Evolutionary conservation across 2,888 invertebrate species (phyloP).

Genomic region (Drosophila neotestacea): DNA sequence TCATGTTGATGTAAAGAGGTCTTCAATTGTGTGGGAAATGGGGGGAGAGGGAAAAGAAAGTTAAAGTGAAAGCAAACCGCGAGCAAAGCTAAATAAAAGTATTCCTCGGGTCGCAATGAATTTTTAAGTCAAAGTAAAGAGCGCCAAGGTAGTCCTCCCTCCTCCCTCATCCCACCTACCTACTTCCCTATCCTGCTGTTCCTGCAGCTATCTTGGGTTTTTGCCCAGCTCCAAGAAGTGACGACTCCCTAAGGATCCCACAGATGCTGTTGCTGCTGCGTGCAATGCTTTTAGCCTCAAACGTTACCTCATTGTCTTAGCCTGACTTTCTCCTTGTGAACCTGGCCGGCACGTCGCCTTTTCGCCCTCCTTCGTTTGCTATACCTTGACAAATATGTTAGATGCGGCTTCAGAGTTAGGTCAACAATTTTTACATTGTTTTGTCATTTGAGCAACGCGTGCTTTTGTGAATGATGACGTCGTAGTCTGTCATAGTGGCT

Average conservation of each 20-base stretch:
- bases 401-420: slow-evolving; percentile 50
- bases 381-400: slow-evolving; percentile 9
- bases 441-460: slow-evolving; percentile 57
- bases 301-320: slow-evolving; percentile 68
- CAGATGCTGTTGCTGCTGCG: slow-evolving; percentile 32
- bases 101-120: slow-evolving; percentile 75
- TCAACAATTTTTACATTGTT: slow-evolving; percentile 70
- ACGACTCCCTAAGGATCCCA: slow-evolving; percentile 67
- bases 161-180: background rate
- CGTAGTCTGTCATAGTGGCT: slow-evolving; percentile 20
- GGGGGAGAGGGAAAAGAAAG: slow-evolving; percentile 11
- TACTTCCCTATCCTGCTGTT: background rate
- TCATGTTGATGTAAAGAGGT: slow-evolving; percentile 42
- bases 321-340: slow-evolving; percentile 19
- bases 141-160: slow-evolving; percentile 36
- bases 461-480: slow-evolving; percentile 56
- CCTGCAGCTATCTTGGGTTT: slow-evolving; percentile 8
- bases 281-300: slow-evolving; percentile 72
- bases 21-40: slow-evolving; percentile 2
- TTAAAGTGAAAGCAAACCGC: slow-evolving; percentile 33
- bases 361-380: background rate
- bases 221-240: slow-evolving; percentile 36
- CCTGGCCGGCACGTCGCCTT: slow-evolving; percentile 17
- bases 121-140: slow-evolving; percentile 77
- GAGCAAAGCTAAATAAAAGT: slow-evolving; percentile 65